A percentile compares a stretch with the other conserved stretches of the same genome.
Evolutionary conservation across 2,113 vertebrate genomes (phyloP).

Genomic region (Plectropomus leopardus): DNA sequence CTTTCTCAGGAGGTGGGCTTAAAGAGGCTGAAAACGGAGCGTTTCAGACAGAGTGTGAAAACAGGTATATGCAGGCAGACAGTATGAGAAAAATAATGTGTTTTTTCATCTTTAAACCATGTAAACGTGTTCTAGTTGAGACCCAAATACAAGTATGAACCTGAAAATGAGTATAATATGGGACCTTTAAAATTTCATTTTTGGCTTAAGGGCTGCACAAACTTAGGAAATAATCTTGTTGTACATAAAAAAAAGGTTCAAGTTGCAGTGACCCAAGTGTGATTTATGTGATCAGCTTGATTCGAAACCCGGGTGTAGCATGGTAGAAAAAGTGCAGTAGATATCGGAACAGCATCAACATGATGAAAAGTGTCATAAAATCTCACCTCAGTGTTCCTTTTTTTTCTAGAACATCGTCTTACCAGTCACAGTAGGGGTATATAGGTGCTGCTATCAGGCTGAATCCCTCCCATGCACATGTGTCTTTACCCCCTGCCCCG

Average conservation of each 20-base stretch:
- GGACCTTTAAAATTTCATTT: too few species aligned
- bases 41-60: too few species aligned
- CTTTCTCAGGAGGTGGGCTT: too few species aligned
- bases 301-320: slow-evolving; percentile 6
- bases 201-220: slow-evolving; percentile 21
- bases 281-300: slow-evolving; percentile 11
- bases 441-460: slow-evolving; percentile 65
- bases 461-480: slow-evolving; percentile 53
- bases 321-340: slow-evolving; percentile 21
- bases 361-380: slow-evolving; percentile 48
- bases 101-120: too few species aligned
- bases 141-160: too few species aligned
- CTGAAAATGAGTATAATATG: too few species aligned
- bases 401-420: slow-evolving; percentile 47
- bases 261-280: not conserved
- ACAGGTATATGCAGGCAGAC: too few species aligned
- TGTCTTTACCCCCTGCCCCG: slow-evolving; percentile 40
- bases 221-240: not conserved
- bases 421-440: slow-evolving; percentile 55
- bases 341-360: slow-evolving; percentile 31
- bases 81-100: too few species aligned
- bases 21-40: too few species aligned
- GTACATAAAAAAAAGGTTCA: not conserved
- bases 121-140: too few species aligned
- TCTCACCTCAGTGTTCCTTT: slow-evolving; percentile 66